phyloP scores from a whole-genome alignment of 1,140 invertebrate genomes.

The Heliconius congener region DNA sequence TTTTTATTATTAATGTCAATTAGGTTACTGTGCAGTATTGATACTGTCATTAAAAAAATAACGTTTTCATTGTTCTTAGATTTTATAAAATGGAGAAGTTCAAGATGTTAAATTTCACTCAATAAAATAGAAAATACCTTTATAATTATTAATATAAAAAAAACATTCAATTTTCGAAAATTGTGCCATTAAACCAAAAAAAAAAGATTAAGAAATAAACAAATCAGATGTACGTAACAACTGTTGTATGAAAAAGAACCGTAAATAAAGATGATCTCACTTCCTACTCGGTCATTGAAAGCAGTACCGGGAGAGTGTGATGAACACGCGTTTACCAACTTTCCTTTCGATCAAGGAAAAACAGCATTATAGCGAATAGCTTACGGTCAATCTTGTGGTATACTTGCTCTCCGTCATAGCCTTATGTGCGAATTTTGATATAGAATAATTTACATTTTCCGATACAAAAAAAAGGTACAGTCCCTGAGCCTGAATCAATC shows the following conservation, averaged over 20 bases:
- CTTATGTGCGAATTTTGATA: neutral
- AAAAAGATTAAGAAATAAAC: neutral
- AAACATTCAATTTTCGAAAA: too few species aligned
- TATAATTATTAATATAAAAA: too few species aligned
- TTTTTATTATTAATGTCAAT: slow-evolving; percentile 32
- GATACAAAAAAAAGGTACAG: slow-evolving; percentile 9
- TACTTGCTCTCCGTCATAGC: slow-evolving; percentile 34
- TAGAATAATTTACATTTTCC: neutral
- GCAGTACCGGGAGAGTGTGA: slow-evolving; percentile 69
- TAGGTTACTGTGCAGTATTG: slow-evolving; percentile 28
- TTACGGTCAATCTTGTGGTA: slow-evolving; percentile 61
- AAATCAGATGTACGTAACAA: neutral
- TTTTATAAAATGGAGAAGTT: neutral
- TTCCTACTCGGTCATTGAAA: slow-evolving; percentile 73
- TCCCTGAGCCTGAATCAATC: slow-evolving; percentile 1
- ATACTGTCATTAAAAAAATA: slow-evolving; percentile 30
- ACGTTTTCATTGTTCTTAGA: neutral
- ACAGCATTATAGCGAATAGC: slow-evolving; percentile 59
- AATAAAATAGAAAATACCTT: too few species aligned
- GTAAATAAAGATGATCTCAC: slow-evolving; percentile 45
- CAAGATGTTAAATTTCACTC: neutral
- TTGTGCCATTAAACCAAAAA: too few species aligned
- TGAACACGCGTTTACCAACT: slow-evolving; percentile 64
- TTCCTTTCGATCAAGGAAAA: slow-evolving; percentile 73
- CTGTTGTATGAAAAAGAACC: slow-evolving; percentile 30